Percentiles rank a stretch among this genome's conserved stretches.
phyloP scores from a whole-genome alignment of 2,888 invertebrate species.

The Ophonus ardosiacus region DNA sequence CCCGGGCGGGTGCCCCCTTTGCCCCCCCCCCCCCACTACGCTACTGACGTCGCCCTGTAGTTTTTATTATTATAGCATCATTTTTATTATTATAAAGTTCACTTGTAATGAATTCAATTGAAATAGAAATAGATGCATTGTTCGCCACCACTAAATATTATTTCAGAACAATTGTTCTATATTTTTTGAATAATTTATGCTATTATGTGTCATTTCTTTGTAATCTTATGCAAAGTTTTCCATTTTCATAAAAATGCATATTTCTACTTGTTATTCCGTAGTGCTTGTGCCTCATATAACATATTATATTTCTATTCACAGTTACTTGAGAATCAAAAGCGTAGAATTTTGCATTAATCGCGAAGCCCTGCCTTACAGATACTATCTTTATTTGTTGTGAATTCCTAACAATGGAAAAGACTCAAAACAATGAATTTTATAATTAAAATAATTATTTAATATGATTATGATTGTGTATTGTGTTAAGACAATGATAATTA shows the following conservation, averaged over 20 bases:
- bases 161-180: background rate
- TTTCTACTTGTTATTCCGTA: constrained; percentile 19
- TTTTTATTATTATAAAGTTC: background rate
- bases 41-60: too few relatives aligned
- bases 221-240: background rate
- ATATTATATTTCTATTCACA: constrained; percentile 38
- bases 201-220: background rate
- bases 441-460: constrained; percentile 39
- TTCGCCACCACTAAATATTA: background rate
- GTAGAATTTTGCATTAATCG: constrained; percentile 35
- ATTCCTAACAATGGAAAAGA: constrained; percentile 38
- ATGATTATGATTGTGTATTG: constrained; percentile 11
- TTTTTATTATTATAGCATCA: too few relatives aligned
- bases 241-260: background rate
- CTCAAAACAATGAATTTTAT: constrained; percentile 39
- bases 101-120: background rate
- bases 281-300: constrained; percentile 29
- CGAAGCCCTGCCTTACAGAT: constrained; percentile 7
- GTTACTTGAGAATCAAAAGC: constrained; percentile 52
- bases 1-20: too few relatives aligned
- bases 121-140: background rate
- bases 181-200: background rate
- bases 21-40: too few relatives aligned
- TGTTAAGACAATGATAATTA: background rate
- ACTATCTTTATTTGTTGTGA: constrained; percentile 43